Evolutionary conservation across 2,888 invertebrate genomes (phyloP).

Genomic region (Ephialtes manifestator): DNA sequence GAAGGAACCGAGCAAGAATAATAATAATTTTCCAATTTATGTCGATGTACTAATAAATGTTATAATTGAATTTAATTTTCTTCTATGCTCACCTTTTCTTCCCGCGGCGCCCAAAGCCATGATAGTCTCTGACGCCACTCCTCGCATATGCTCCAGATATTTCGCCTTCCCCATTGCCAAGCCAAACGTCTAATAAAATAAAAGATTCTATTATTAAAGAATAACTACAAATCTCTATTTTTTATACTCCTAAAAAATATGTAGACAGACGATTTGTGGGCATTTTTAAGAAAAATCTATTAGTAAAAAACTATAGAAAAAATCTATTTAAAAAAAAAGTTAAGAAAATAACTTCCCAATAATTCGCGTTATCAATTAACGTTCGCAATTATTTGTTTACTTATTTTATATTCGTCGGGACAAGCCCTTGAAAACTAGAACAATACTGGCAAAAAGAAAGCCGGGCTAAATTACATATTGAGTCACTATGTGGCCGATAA

Average conservation of each 20-base stretch:
- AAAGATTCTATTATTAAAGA: neutral
- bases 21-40: conserved; percentile 22
- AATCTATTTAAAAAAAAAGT: no score
- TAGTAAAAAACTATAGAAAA: no score
- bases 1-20: neutral
- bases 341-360: no score
- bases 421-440: no score
- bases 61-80: neutral
- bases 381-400: no score
- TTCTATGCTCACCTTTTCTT: conserved; percentile 81
- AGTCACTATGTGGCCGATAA: no score
- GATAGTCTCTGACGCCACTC: conserved; percentile 84
- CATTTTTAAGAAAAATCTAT: no score
- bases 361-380: no score
- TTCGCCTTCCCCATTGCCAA: conserved; percentile 83
- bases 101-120: conserved; percentile 84
- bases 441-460: no score
- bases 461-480: no score
- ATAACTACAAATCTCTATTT: neutral
- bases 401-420: no score
- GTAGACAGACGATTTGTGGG: no score
- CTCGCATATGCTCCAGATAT: conserved; percentile 83
- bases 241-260: neutral
- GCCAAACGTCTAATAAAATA: conserved; percentile 58
- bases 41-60: neutral